Base-by-base conservation (phyloP, 2,113 vertebrate species). In the Erinaceus europaeus region DNA sequence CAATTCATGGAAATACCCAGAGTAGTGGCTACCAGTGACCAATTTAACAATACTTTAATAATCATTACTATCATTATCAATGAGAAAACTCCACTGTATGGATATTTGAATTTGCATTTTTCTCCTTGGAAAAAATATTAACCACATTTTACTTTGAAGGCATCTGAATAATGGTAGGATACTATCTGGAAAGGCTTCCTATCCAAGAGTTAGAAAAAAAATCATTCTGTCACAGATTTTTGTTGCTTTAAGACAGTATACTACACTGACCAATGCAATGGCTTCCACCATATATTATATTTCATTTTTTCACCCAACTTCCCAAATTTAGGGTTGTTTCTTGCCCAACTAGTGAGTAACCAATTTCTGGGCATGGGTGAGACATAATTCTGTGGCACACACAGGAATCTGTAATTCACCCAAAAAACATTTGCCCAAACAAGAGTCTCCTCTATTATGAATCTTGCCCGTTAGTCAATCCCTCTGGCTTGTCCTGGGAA, bases 401-500 rank as follows among this genome's bases (percentile, higher is more conserved):
- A 95, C 92, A 32, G 97, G 50, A 82, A 98, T 95, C 20, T 72
- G 21, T 18, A 18, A 27, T 44, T 50, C 40, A 82, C 38, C 36
- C 97, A 97, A 55, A 98, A 96, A 17, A 94, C 96, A 86, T 97
- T 96, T 20, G 95, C 97, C 64, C 98, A 93, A 50, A 96, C 95
- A 87, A 97, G 93, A 32, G 97, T 96, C 6, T 96, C 96, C 25
- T 95, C 96, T n/a, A 57, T 95, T 96, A 53, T 97, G 97, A 65
- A 97, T 97, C 93, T 96, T 97, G 81, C 96, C 97, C 34, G 97
- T 96, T 80, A 97, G 95, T 27, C 97, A 94, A 82, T 97, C 94
- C 69, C 91, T 97, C 93, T 97, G 73, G 97, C 95, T 94, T 95
- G 96, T 97, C 92, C 96, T 97, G 74, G 97, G 96, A 68, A 97